phyloP scores from a whole-genome alignment of 2,113 vertebrate genomes.

The Asarcornis scutulata region DNA sequence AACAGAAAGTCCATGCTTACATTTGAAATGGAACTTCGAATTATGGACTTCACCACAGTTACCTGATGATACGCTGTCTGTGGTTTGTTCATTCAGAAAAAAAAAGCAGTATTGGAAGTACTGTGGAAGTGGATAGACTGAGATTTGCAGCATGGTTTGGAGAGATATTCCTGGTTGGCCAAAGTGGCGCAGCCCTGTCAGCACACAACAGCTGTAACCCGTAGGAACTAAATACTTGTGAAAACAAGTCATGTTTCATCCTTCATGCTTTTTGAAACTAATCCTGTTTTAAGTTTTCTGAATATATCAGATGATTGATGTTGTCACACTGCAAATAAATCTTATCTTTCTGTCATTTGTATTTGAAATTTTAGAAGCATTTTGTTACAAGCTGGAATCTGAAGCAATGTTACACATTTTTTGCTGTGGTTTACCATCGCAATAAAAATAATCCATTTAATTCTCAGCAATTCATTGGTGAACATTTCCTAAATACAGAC shows the following conservation, averaged over 20 bases:
- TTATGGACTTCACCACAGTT: neutral
- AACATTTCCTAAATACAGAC: neutral
- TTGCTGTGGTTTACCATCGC: neutral
- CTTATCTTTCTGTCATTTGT: slow-evolving; percentile 20
- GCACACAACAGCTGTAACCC: neutral
- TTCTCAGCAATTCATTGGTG: neutral
- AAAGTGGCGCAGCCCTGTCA: neutral
- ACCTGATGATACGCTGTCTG: neutral
- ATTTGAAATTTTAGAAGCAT: neutral
- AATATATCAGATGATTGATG: slow-evolving; percentile 19
- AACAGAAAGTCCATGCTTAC: neutral
- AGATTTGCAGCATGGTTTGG: neutral
- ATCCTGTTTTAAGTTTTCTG: neutral
- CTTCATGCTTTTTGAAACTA: neutral
- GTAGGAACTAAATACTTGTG: neutral
- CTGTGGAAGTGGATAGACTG: neutral
- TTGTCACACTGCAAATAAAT: slow-evolving; percentile 8
- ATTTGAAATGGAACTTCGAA: neutral
- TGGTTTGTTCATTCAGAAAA: neutral
- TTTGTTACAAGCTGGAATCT: neutral
- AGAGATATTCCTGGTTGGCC: neutral
- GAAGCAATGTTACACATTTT: neutral
- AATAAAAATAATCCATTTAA: neutral
- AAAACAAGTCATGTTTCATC: slow-evolving; percentile 15
- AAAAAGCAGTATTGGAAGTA: neutral